Evolutionary conservation across 2,797 vertebrate species (phyloP).

Genomic region (Pseudocheirus occidentalis): DNA sequence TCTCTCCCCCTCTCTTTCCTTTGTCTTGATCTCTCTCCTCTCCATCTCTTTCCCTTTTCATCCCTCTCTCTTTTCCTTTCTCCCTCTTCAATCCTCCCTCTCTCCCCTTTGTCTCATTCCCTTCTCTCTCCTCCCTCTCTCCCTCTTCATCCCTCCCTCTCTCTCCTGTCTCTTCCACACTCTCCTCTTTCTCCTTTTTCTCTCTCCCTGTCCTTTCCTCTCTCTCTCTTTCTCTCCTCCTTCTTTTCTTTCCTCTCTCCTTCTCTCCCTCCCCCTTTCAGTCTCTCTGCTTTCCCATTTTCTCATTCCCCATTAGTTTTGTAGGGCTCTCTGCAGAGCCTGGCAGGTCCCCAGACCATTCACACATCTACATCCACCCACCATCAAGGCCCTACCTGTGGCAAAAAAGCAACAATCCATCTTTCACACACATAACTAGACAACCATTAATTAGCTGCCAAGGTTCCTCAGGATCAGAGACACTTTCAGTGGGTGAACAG

Average conservation of each 20-base stretch:
- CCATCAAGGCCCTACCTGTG: background rate
- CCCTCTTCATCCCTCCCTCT: accelerated
- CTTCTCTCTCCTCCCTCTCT: background rate
- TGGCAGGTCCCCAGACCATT: background rate
- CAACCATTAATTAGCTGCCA: constrained; percentile 9
- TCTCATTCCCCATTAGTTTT: background rate
- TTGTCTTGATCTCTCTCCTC: too few relatives aligned
- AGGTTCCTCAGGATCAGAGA: background rate
- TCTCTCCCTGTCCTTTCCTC: too few relatives aligned
- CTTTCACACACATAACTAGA: background rate
- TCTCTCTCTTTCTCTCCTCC: background rate
- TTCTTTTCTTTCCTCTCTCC: too few relatives aligned
- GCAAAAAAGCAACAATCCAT: background rate
- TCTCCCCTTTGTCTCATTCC: too few relatives aligned
- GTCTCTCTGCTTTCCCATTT: background rate
- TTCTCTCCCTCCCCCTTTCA: background rate
- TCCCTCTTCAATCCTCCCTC: background rate
- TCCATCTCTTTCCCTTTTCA: accelerated
- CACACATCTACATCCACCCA: background rate
- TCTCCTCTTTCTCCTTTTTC: too few relatives aligned
- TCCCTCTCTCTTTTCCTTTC: accelerated
- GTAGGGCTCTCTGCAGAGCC: background rate
- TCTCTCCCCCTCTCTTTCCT: too few relatives aligned
- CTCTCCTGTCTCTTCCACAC: too few relatives aligned
- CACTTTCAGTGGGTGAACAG: background rate